Evolutionary conservation across 2,797 vertebrate species (phyloP).

Genomic region (Phrynocephalus forsythii): DNA sequence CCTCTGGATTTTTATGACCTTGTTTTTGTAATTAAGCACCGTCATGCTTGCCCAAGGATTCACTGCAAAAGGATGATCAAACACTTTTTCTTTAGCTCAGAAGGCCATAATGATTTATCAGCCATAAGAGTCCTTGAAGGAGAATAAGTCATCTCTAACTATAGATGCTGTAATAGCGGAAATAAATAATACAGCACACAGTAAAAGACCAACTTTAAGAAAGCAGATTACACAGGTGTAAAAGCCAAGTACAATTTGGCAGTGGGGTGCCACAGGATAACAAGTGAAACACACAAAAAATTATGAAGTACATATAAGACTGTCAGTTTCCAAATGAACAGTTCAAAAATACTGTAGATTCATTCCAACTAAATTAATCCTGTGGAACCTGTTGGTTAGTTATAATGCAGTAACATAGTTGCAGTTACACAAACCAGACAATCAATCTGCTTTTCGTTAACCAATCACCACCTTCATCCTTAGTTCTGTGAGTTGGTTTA

Average conservation of each 20-base stretch:
- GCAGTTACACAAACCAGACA: too few species aligned
- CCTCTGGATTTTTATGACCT: slow-evolving; percentile 45
- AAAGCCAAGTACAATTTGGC: slow-evolving; percentile 19
- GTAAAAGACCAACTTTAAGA: neutral
- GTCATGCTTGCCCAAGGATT: slow-evolving; percentile 46
- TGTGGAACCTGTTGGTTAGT: neutral
- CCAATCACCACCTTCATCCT: too few species aligned
- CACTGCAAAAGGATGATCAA: slow-evolving; percentile 57
- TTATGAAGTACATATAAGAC: neutral
- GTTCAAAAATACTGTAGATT: slow-evolving; percentile 17
- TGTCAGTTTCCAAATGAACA: neutral
- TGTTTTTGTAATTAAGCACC: slow-evolving; percentile 52
- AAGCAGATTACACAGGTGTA: slow-evolving; percentile 7
- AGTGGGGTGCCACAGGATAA: neutral
- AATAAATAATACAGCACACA: slow-evolving; percentile 19
- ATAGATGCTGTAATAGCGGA: neutral
- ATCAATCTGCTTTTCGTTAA: too few species aligned
- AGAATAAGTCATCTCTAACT: slow-evolving; percentile 4
- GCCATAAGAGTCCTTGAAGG: slow-evolving; percentile 27
- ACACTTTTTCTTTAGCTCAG: slow-evolving; percentile 46
- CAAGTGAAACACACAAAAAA: neutral
- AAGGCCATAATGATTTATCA: slow-evolving; percentile 40
- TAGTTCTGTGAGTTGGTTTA: too few species aligned
- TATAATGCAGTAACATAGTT: too few species aligned
- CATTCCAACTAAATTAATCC: slow-evolving; percentile 59